Base-by-base conservation (phyloP, 2,113 vertebrate genomes). In the Semnopithecus entellus region DNA sequence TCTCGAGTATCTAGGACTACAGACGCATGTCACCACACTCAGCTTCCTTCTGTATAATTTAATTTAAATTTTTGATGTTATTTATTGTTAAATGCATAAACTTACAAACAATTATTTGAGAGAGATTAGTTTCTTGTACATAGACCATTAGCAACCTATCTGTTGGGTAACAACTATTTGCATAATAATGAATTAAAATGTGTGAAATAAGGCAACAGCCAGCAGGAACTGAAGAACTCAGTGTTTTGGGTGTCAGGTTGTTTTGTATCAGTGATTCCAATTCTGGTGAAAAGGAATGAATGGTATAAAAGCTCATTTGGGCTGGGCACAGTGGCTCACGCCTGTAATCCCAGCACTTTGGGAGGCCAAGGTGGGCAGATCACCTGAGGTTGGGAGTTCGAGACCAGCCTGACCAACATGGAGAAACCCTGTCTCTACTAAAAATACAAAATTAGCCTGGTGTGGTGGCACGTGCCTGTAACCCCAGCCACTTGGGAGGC, bases 21-120 rank as follows among this genome's bases (percentile, higher is more conserved):
- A 32, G 64, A 27, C 0, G 4, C 59, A 10, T 27, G 59, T 61
- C 59, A 61, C 59, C 59, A 27, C 59, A 61, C 25, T 27, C 23
- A 61, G 59, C 4, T 6, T 92, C 96, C 73, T 91, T 93, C 96
- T 95, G 92, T 86, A 17, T 87, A 96, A 97, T 97, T 98, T 98
- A 97, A 98, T 98, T 98, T 98, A 98, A 97, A 97, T 95, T 97
- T 97, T 97, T 97, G 96, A 96, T 97, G 88, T 89, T 95, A 96
- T 86, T 98, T 97, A 64, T 97, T 98, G 98, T 98, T 84, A 88
- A 92, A 98, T 97, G 89, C 55, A 43, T 72, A 83, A 96, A 95
- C 50, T 97, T 96, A 52, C 61, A 64, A 30, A 48, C 81, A 98
- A 94, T 98, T 98, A 98, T 96, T 85, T 8, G 94, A 96, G 94